Evolutionary conservation across 2,797 vertebrate species (phyloP).

Genomic region (Coregonus sp.): DNA sequence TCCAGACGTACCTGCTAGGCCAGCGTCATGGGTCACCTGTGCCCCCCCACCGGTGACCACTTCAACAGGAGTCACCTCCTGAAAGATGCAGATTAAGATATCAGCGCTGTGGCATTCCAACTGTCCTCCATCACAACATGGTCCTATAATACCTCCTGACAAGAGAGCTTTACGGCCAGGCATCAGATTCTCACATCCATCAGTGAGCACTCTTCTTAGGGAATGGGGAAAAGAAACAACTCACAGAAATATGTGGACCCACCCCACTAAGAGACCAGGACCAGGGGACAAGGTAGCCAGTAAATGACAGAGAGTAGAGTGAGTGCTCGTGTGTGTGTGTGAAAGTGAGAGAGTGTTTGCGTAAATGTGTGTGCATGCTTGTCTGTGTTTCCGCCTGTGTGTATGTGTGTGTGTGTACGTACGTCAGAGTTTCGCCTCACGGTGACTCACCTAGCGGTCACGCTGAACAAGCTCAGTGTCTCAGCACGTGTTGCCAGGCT

Average conservation of each 20-base stretch:
- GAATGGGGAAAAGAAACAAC: conserved; percentile 60
- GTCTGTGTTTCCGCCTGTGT: not conserved
- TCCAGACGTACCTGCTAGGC: conserved; percentile 55
- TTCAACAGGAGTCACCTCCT: conserved; percentile 58
- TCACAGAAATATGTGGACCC: conserved; percentile 57
- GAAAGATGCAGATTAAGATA: conserved; percentile 75
- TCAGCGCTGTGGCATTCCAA: conserved; percentile 66
- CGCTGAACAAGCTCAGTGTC: conserved; percentile 37
- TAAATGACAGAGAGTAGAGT: not conserved
- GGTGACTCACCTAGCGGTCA: conserved; percentile 2
- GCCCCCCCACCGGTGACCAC: conserved; percentile 66
- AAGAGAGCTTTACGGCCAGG: conserved; percentile 66
- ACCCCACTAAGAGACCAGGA: conserved; percentile 5
- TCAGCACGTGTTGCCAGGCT: conserved; percentile 57
- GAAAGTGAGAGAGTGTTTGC: not conserved
- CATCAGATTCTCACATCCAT: conserved; percentile 65
- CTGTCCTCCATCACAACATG: conserved; percentile 53
- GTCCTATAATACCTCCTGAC: conserved; percentile 74
- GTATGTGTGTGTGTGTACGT: not conserved
- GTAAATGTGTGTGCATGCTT: conserved; percentile 3
- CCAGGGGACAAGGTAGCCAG: not conserved
- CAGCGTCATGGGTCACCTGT: conserved; percentile 70
- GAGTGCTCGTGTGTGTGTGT: conserved; percentile 6
- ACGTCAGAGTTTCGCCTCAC: not conserved
- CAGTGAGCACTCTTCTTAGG: conserved; percentile 56